Percentiles rank a stretch among this genome's conserved stretches.
Evolutionary conservation across 2,113 vertebrate genomes (phyloP).

Genomic region (Leucopsar rothschildi): DNA sequence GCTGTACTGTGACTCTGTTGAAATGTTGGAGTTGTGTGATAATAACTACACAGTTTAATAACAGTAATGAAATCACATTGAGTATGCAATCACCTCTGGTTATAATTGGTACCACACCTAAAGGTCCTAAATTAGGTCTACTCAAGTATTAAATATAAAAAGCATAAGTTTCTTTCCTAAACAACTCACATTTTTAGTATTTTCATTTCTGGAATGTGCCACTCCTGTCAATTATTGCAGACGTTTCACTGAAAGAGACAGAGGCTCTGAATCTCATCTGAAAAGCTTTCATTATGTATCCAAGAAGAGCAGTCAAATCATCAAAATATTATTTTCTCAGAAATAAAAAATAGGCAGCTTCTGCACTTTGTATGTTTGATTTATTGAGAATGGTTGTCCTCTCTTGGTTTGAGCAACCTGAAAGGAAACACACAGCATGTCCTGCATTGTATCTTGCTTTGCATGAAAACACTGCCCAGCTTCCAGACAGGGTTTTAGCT

Average conservation of each 20-base stretch:
- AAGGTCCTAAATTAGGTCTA: background rate
- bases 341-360: background rate
- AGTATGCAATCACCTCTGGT: background rate
- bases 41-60: background rate
- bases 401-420: background rate
- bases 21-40: background rate
- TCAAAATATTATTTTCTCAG: background rate
- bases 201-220: background rate
- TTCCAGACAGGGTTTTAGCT: background rate
- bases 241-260: background rate
- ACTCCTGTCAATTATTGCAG: background rate
- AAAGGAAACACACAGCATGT: background rate
- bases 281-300: background rate
- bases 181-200: background rate
- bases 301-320: background rate
- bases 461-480: background rate
- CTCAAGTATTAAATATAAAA: background rate
- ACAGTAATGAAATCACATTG: background rate
- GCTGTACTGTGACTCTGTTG: background rate
- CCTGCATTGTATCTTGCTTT: background rate
- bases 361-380: background rate
- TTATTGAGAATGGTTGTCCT: background rate
- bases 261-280: background rate
- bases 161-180: background rate
- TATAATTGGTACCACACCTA: background rate